Conservation (phyloP, 2,888 invertebrate species). For the Archips crataeganus region DNA sequence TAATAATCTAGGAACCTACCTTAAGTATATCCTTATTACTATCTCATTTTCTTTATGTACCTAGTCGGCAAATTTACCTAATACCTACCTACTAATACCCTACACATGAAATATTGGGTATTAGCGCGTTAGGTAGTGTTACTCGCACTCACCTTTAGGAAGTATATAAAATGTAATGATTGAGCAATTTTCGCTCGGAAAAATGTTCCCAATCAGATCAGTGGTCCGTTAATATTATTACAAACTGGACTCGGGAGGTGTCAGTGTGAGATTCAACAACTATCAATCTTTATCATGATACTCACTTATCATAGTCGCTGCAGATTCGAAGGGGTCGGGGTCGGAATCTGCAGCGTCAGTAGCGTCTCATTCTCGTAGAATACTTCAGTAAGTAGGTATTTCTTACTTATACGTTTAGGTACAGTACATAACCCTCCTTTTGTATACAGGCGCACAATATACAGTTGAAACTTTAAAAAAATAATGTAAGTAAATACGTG, state of each 20-base stretch:
- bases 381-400: background rate
- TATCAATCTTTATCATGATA: slow-evolving; percentile 46
- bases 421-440: background rate
- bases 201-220: slow-evolving; percentile 63
- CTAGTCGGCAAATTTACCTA: too few relatives aligned
- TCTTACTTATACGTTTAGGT: background rate
- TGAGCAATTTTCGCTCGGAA: slow-evolving; percentile 51
- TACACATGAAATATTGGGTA: too few relatives aligned
- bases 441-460: too few relatives aligned
- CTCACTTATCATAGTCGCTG: slow-evolving; percentile 43
- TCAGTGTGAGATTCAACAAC: slow-evolving; percentile 42
- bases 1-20: too few relatives aligned
- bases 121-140: background rate
- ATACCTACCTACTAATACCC: too few relatives aligned
- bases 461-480: too few relatives aligned
- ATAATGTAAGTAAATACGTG: too few relatives aligned
- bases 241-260: slow-evolving; percentile 40
- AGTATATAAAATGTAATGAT: slow-evolving; percentile 49
- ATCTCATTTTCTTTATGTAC: too few relatives aligned
- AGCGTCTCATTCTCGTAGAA: slow-evolving; percentile 22
- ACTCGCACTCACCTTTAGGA: background rate
- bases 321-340: slow-evolving; percentile 27
- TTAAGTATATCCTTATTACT: too few relatives aligned
- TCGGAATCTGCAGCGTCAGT: slow-evolving; percentile 36
- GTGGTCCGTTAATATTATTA: slow-evolving; percentile 68